Evolutionary conservation across 2,888 invertebrate genomes (phyloP), one percentile per base, ranked within the genome.

Genomic region (Agrochola litura): DNA sequence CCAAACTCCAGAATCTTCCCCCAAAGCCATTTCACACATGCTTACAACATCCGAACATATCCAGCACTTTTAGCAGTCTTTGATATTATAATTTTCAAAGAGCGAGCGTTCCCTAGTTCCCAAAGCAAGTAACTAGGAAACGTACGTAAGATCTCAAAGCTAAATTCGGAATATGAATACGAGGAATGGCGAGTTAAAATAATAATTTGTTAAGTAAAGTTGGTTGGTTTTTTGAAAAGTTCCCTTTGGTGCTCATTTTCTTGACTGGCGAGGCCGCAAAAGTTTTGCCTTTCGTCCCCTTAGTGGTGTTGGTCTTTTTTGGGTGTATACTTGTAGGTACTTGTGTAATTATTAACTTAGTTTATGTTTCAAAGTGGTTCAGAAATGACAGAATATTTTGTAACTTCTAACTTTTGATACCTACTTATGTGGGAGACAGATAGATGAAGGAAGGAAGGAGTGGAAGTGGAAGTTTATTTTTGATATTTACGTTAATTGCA

Each of bases 61-160:
- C 49, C 46, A 79, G 68, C 65, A 85, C 61, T 83, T 88, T 80
- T 81, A 84, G 68, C 56, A 22, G 73, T 83, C 87, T 88, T 89
- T 86, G 88, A 85, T 82, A 89, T 89, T 88, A 85, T 89, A 88
- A 88, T 89, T 85, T 79, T 86, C 85, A 86, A 88, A 89, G 89
- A 85, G 78, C 58, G 25, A 76, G 49, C 49, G 9, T 22, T 83
- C 85, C 83, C 86, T 30, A 73, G 77, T 52, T 85, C 78, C 81
- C 84, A 65, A 56, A 77, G 76, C 79, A 77, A 82, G 81, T 81
- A 75, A 72, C 75, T 69, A 46, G 30, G 64, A 46, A 80, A 67
- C 77, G 83, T 84, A 82, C n/a, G 66, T 77, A 82, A 71, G 71
- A 82, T 84, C 78, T 79, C 76, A 85, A 88, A 82, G 87, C 70